Evolutionary conservation across 2,113 vertebrate genomes (phyloP).

Genomic region (Blennius ocellaris): DNA sequence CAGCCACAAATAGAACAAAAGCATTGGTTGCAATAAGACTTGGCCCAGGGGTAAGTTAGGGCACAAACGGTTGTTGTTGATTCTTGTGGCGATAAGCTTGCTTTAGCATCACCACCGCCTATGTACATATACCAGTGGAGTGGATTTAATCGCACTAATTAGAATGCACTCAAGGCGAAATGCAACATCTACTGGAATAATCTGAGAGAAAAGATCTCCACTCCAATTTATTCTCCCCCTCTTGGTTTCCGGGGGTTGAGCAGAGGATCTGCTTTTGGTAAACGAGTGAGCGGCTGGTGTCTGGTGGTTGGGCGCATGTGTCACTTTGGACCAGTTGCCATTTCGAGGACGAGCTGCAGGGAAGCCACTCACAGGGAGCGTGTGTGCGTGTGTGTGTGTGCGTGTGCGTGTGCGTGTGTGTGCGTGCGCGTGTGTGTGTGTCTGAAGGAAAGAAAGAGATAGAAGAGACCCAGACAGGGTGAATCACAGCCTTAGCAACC

Average conservation of each 20-base stretch:
- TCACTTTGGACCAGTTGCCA: slow-evolving; percentile 80
- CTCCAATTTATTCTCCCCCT: slow-evolving; percentile 81
- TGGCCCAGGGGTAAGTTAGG: slow-evolving; percentile 78
- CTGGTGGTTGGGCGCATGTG: slow-evolving; percentile 77
- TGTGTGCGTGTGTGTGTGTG: slow-evolving; percentile 17
- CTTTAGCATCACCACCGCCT: slow-evolving; percentile 84
- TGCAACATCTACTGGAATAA: slow-evolving; percentile 84
- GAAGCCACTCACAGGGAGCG: slow-evolving; percentile 54
- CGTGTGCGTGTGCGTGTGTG: background rate
- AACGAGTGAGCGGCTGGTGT: slow-evolving; percentile 74
- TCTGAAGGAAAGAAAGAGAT: slow-evolving; percentile 1
- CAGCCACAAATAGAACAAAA: slow-evolving; percentile 86
- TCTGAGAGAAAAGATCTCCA: slow-evolving; percentile 84
- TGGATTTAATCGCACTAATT: slow-evolving; percentile 89
- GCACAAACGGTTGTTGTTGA: slow-evolving; percentile 85
- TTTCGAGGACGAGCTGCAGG: slow-evolving; percentile 79
- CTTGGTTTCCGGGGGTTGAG: slow-evolving; percentile 63
- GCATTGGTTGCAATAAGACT: slow-evolving; percentile 83
- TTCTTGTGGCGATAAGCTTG: slow-evolving; percentile 86
- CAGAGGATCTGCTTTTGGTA: slow-evolving; percentile 71
- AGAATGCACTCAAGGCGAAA: slow-evolving; percentile 86
- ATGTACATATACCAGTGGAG: slow-evolving; percentile 84
- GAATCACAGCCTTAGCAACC: slow-evolving; percentile 60
- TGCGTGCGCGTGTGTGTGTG: no score
- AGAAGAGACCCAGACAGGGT: slow-evolving; percentile 32